Evolutionary conservation across 2,797 vertebrate species (phyloP).

Genomic region (Onychomys arenicola): DNA sequence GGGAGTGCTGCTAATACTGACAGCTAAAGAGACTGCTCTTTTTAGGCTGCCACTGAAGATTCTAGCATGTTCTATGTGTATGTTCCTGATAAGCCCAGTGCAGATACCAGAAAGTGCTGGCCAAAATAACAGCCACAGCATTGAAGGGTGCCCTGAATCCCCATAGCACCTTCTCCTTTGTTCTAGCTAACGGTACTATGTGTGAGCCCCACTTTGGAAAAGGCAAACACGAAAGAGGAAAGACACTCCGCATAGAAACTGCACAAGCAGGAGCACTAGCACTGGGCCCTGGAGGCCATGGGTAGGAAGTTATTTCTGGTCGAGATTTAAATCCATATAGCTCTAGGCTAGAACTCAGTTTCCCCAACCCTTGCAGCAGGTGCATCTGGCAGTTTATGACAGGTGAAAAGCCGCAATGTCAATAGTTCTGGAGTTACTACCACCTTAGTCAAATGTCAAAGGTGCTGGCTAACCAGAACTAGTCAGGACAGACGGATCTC

Average conservation of each 20-base stretch:
- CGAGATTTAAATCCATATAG: not conserved
- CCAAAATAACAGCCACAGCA: not conserved
- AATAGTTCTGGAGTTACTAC: not conserved
- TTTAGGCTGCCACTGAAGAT: not conserved
- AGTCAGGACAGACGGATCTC: not conserved
- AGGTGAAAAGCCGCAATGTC: not conserved
- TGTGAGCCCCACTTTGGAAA: not conserved
- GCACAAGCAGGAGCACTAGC: not conserved
- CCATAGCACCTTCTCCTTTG: not conserved
- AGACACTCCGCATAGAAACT: not conserved
- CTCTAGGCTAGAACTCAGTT: not conserved
- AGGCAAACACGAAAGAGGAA: not conserved
- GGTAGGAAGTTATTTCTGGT: not conserved
- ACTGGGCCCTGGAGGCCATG: not conserved
- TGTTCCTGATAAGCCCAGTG: not conserved
- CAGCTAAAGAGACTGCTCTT: not conserved
- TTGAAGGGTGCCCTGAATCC: fast-evolving
- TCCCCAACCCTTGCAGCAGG: not conserved
- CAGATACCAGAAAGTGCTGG: not conserved
- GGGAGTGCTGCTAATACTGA: not conserved
- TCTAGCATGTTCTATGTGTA: not conserved
- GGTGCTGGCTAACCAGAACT: not conserved
- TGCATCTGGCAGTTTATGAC: not conserved
- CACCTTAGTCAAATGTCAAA: not conserved
- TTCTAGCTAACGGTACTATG: not conserved